Evolutionary conservation across 2,888 invertebrate species (phyloP), one percentile per base, ranked within the genome.

Genomic region (Strigamia maritima): DNA sequence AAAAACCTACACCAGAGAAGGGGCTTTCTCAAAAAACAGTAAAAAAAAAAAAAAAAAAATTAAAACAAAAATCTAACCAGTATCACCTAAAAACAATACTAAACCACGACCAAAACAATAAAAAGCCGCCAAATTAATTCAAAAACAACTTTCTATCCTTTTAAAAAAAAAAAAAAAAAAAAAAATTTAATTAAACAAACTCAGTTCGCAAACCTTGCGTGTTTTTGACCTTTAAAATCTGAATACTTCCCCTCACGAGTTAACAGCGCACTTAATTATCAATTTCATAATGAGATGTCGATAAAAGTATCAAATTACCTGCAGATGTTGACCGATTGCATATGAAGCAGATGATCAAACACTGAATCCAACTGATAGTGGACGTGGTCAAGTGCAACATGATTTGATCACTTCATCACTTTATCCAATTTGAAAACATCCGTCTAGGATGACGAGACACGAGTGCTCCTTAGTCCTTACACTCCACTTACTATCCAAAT

Each of bases 401-500:
- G 60, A 12, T 44, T 44, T 44, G 44, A 65, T 65, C 60, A 65
- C 60, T 65, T 65, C 60, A 65, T 65, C 60, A 65, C 60, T 65
- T 35, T 65, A 65, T 65, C 60, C 60, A 22, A 65, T 65, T 65
- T 22, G 12, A 65, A 65, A 22, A 65, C 60, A 65, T 8, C 22
- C 60, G 22, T n/a, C 16, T 12, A 16, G 24, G 24, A 24, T 24
- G 60, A 65, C 60, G 60, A 65, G 60, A 65, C 60, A 65, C 22
- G 24, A 65, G 60, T 65, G 60, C 60, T 65, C 22, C 60, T 65
- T 65, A 19, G 22, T 65, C 22, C 60, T 65, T 65, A 19, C 60
- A 65, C 60, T 65, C 60, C 60, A 65, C 60, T 65, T 65, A 65
- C 60, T 12, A 65, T 8, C 60, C 60, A 65, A 65, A 65, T 65